Percentiles rank a stretch among this genome's conserved stretches.
phyloP scores from a whole-genome alignment of 2,113 vertebrate genomes.

The Ailurus styani region DNA sequence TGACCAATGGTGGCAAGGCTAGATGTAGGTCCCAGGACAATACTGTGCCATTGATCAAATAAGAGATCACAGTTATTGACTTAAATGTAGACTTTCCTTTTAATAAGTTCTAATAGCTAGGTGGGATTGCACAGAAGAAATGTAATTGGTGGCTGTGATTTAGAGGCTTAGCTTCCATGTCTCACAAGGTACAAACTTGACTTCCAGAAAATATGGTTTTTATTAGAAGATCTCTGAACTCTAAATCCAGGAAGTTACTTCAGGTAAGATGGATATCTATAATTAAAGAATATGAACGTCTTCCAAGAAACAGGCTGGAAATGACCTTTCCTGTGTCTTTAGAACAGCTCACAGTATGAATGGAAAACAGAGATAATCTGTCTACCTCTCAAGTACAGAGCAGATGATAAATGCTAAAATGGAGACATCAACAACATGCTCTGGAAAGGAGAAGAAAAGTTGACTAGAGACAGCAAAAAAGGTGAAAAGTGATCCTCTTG shows the following conservation, averaged over 20 bases:
- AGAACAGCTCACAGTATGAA: not conserved
- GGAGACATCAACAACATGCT: not conserved
- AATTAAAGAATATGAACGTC: conserved; percentile 26
- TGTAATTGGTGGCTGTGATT: not conserved
- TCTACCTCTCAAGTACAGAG: not conserved
- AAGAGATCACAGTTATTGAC: not conserved
- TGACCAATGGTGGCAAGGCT: not conserved
- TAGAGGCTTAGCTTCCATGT: not conserved
- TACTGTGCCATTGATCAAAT: not conserved
- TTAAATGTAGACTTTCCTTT: not conserved
- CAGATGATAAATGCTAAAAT: not conserved
- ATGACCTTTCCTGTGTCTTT: not conserved
- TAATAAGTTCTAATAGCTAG: not conserved
- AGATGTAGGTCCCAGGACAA: not conserved
- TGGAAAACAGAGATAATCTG: not conserved
- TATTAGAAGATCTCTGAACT: conserved; percentile 22
- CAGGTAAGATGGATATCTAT: not conserved
- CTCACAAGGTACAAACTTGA: not conserved
- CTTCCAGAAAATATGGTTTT: conserved; percentile 1
- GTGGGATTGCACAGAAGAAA: not conserved
- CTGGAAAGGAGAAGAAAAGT: not conserved
- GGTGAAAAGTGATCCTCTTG: not conserved
- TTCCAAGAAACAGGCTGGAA: conserved; percentile 40
- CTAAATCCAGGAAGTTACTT: conserved; percentile 35
- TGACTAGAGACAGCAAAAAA: not conserved